These are phyloP conservation scores for Nematolebias whitei DNA, from an alignment of 2,113 vertebrate genomes.

Conservation along the genomic window DNA sequence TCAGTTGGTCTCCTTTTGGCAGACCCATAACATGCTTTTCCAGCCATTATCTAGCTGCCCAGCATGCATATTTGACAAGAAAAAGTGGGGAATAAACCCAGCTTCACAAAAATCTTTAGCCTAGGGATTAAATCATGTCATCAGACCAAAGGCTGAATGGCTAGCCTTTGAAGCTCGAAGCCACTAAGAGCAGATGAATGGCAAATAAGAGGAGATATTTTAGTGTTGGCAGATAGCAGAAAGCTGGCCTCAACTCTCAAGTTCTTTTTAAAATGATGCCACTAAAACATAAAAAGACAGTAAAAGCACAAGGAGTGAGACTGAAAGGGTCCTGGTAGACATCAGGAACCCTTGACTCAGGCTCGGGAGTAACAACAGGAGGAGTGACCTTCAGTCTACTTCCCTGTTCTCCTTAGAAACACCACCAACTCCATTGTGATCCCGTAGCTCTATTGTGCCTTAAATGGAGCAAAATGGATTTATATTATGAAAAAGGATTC, in stretches of 20 bases:
- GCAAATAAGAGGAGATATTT: conserved; percentile 52
- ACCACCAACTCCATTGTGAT: not conserved
- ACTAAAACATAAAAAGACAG: conserved; percentile 35
- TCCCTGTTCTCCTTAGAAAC: conserved; percentile 1
- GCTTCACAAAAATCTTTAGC: conserved; percentile 57
- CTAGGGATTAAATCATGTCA: conserved; percentile 67
- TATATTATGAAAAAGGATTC: not conserved
- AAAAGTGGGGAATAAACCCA: conserved; percentile 18
- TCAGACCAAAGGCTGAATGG: conserved; percentile 61
- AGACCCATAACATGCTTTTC: conserved; percentile 38
- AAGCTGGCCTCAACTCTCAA: conserved; percentile 28
- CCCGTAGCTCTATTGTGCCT: not conserved
- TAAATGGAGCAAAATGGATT: not conserved
- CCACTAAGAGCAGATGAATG: conserved; percentile 67
- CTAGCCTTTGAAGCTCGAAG: conserved; percentile 64
- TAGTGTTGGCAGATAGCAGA: conserved; percentile 57
- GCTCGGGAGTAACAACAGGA: conserved; percentile 28
- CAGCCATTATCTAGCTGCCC: conserved; percentile 43
- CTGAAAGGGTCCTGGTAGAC: conserved; percentile 36
- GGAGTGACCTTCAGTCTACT: conserved; percentile 2
- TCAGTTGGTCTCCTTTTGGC: conserved; percentile 46
- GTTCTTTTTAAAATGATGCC: conserved; percentile 37
- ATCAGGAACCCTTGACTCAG: conserved; percentile 38
- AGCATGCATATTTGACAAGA: conserved; percentile 53
- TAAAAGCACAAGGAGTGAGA: conserved; percentile 9